These are phyloP conservation scores for Protophormia terraenovae DNA, from an alignment of 2,888 invertebrate species.

Conservation along the genomic window DNA sequence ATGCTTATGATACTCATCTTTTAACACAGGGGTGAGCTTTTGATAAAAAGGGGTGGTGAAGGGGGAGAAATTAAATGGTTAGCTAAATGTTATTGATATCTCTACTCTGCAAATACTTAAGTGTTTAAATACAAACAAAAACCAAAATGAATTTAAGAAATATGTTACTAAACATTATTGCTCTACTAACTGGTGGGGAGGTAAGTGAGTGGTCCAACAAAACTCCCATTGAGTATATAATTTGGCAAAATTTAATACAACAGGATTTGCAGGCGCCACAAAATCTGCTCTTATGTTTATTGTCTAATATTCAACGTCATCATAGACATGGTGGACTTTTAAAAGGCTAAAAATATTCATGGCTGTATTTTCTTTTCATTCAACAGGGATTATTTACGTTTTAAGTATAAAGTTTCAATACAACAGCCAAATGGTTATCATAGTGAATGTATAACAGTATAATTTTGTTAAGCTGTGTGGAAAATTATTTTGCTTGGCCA, in stretches of 20 bases:
- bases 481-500: constrained; percentile 34
- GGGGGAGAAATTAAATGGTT: neutral
- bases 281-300: constrained; percentile 32
- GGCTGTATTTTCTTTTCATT: constrained; percentile 75
- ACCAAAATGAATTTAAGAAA: constrained; percentile 29
- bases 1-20: constrained; percentile 41
- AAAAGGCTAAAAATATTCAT: constrained; percentile 42
- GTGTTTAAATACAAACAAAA: constrained; percentile 19
- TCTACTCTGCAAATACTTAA: constrained; percentile 6
- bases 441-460: constrained; percentile 38
- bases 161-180: neutral
- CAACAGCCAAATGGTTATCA: constrained; percentile 66
- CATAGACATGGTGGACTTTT: constrained; percentile 24
- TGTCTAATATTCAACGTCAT: neutral
- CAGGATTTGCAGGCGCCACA: constrained; percentile 34
- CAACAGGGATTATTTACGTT: constrained; percentile 79
- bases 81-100: constrained; percentile 49
- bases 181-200: neutral
- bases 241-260: constrained; percentile 72
- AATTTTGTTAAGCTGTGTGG: constrained; percentile 71
- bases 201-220: neutral
- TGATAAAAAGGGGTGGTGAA: neutral
- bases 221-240: constrained; percentile 69
- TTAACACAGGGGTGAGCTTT: neutral
- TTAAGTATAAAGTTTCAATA: constrained; percentile 79